Base-by-base conservation (phyloP, 30 jellyfish, hydroid and myxozoan genomes). In the Rhopilema esculentum region DNA sequence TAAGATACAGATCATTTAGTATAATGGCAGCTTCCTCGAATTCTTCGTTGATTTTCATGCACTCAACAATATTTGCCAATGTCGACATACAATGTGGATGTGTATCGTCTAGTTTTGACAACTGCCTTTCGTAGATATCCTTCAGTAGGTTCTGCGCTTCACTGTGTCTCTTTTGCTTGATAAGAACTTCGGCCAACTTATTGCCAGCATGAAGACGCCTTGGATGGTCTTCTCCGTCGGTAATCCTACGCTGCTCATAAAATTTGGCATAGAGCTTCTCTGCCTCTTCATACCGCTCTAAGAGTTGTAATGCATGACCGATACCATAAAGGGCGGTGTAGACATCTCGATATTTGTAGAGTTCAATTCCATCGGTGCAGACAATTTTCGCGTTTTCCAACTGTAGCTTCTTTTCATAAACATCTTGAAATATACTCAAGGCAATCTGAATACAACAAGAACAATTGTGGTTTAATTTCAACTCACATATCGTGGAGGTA, bases 131-230 rank as follows among this genome's bases (percentile, higher is more conserved):
- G 51, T 81, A 66, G 40, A 81, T 77, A 21, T 63, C 52, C 25
- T 52, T 18, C n/a, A 81, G 33, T 53, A 81, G 77, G 23, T 22
- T 75, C 18, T 27, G 66, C 50, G 91, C 91, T 19, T 25, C 84
- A 0, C 19, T 29, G 30, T 28, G 69, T 28, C 50, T 26, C 0
- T 61, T 50, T 48, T 81, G 79, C 51, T 33, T 17, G 24, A 66
- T 81, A 57, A 64, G 29, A 8, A 51, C 83, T 27, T 81, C 91
- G 18, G 83, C 83, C 32, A 81, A 28, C 49, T 81, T 81, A 64
- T 81, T 81, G 33, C 91, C 91, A 52, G 91, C 91, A 67, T 81
- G 91, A 75, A 81, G 27, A 19, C 83, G 33, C 50, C 91, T 81
- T 27, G 91, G 83, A 72, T 81, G 91, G 63, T 27, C 25, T 48